Evolutionary conservation across 2,797 vertebrate species (phyloP).

Genomic region (Lateolabrax maculatus): DNA sequence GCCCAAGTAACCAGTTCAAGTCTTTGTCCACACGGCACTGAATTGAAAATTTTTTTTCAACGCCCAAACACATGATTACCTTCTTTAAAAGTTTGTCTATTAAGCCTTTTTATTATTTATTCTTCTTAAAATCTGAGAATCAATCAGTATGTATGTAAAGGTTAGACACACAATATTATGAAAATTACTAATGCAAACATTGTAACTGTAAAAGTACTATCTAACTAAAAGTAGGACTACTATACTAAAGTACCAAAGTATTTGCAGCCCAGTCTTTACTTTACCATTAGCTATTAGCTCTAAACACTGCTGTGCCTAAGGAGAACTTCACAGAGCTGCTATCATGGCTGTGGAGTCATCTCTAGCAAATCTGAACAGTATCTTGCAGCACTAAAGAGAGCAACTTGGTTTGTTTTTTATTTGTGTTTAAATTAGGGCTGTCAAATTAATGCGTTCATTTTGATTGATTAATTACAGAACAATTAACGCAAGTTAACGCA

Average conservation of each 20-base stretch:
- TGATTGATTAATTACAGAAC: too few relatives aligned
- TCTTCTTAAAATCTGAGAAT: background rate
- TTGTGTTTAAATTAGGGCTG: background rate
- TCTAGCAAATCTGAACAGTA: background rate
- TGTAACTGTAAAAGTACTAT: background rate
- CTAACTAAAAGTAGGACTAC: too few relatives aligned
- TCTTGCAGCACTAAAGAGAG: background rate
- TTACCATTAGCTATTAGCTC: background rate
- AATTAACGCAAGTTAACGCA: too few relatives aligned
- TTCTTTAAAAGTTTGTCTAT: constrained; percentile 4
- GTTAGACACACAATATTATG: background rate
- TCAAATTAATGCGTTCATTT: too few relatives aligned
- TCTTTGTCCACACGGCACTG: constrained; percentile 9
- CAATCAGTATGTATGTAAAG: constrained; percentile 1
- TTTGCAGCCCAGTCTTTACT: background rate
- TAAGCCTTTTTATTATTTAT: background rate
- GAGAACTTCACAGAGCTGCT: background rate
- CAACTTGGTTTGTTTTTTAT: background rate
- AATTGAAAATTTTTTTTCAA: constrained; percentile 13
- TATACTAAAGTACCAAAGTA: too few relatives aligned
- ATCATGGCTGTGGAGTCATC: background rate
- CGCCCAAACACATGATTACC: background rate
- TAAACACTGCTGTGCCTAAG: background rate
- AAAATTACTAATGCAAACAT: background rate
- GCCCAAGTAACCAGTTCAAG: constrained; percentile 12